Percentiles rank a stretch among this genome's conserved stretches.
These are phyloP conservation scores for Holacanthella duospinosa DNA, from an alignment of 2,888 invertebrate species.

Conservation along the genomic window DNA sequence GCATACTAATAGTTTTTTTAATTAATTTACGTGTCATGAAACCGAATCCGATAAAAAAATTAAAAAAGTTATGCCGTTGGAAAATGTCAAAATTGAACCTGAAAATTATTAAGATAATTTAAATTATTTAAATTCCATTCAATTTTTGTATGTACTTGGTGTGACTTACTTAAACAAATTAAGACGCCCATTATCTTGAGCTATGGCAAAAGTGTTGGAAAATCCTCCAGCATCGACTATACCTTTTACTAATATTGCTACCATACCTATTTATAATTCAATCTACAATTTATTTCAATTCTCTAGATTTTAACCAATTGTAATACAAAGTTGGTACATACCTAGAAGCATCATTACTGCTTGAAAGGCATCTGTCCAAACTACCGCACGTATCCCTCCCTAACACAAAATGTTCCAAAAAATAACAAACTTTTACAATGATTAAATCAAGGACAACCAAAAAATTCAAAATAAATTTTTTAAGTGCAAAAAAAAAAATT, in stretches of 20 bases:
- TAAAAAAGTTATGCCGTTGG: neutral
- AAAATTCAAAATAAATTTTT: neutral
- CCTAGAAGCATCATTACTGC: slow-evolving; percentile 31
- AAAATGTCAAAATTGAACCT: slow-evolving; percentile 7
- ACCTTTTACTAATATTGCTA: slow-evolving; percentile 28
- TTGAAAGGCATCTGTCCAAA: slow-evolving; percentile 31
- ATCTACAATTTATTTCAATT: too few species aligned
- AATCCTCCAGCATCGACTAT: slow-evolving; percentile 29
- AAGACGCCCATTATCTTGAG: slow-evolving; percentile 21
- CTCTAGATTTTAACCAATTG: neutral
- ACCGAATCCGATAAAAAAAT: neutral
- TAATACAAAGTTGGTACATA: too few species aligned
- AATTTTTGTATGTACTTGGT: too few species aligned
- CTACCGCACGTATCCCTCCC: slow-evolving; percentile 27
- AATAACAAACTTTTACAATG: too few species aligned
- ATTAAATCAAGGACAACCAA: too few species aligned
- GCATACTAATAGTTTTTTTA: neutral
- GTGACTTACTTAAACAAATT: slow-evolving; percentile 11
- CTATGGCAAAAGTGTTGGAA: slow-evolving; percentile 20
- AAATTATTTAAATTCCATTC: too few species aligned
- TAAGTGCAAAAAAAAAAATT: too few species aligned
- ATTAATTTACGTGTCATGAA: neutral
- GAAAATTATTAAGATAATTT: neutral
- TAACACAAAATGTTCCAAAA: too few species aligned
- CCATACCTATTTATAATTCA: slow-evolving; percentile 14